These are phyloP conservation scores for Scaptomyza parva DNA, from an alignment of 2,888 invertebrate genomes.

Conservation along the genomic window DNA sequence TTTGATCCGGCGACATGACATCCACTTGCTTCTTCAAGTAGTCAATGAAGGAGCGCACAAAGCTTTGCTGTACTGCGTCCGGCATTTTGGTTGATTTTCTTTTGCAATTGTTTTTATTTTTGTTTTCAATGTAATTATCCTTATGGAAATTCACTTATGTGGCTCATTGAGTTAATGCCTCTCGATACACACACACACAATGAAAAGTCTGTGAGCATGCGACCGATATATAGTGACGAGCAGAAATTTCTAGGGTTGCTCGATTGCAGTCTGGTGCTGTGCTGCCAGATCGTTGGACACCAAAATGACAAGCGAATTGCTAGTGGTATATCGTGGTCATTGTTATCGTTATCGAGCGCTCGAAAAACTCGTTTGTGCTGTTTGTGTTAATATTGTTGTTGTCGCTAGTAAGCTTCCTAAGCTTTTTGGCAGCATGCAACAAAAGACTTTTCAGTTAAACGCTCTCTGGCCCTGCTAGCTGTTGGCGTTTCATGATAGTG, in stretches of 20 bases:
- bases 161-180: no score
- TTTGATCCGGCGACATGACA: constrained; percentile 81
- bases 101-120: constrained; percentile 1
- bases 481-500: constrained; percentile 44
- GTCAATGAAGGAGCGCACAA: constrained; percentile 83
- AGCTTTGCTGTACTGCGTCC: constrained; percentile 83
- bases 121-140: constrained; percentile 17
- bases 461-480: constrained; percentile 54
- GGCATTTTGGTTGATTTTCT: constrained; percentile 65
- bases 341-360: constrained; percentile 47
- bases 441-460: constrained; percentile 63
- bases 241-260: constrained; percentile 45
- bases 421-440: constrained; percentile 64
- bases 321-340: background rate
- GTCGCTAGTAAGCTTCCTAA: constrained; percentile 38
- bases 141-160: constrained; percentile 53
- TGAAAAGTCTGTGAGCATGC: constrained; percentile 47
- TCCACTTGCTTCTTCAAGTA: constrained; percentile 83
- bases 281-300: constrained; percentile 17
- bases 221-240: constrained; percentile 40
- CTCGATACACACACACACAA: constrained; percentile 26
- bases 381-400: constrained; percentile 12
- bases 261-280: background rate
- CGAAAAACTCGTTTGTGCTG: constrained; percentile 52
- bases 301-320: constrained; percentile 33